These are phyloP conservation scores for Phodopus roborovskii DNA, from an alignment of 2,113 vertebrate genomes.

Conservation along the genomic window DNA sequence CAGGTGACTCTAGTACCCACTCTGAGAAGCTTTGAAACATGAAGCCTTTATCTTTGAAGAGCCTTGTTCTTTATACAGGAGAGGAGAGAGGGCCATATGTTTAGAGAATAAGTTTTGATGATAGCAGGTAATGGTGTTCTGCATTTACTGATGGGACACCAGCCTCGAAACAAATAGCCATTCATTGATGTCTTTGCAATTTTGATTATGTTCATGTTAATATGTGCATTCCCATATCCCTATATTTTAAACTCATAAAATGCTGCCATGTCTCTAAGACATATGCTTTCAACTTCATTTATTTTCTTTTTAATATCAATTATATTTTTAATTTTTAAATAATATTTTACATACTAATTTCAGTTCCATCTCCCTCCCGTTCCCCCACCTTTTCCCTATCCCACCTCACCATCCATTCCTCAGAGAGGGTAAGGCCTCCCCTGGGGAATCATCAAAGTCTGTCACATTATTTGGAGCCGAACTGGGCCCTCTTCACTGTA, in stretches of 20 bases:
- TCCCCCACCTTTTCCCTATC: no score
- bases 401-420: no score
- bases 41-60: neutral
- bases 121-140: neutral
- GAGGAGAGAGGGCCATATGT: neutral
- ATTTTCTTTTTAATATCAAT: neutral
- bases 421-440: no score
- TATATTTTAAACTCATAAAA: neutral
- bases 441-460: no score
- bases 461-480: no score
- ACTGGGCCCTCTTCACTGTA: no score
- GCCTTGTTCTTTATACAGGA: neutral
- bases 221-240: neutral
- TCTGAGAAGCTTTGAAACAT: neutral
- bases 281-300: neutral
- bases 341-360: no score
- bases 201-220: neutral
- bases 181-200: neutral
- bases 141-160: neutral
- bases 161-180: neutral
- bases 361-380: no score
- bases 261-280: neutral
- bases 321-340: no score
- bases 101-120: neutral
- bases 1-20: neutral